Evolutionary conservation across 2,888 invertebrate genomes (phyloP), one percentile per base, ranked within the genome.

Genomic region (Encarsia formosa): DNA sequence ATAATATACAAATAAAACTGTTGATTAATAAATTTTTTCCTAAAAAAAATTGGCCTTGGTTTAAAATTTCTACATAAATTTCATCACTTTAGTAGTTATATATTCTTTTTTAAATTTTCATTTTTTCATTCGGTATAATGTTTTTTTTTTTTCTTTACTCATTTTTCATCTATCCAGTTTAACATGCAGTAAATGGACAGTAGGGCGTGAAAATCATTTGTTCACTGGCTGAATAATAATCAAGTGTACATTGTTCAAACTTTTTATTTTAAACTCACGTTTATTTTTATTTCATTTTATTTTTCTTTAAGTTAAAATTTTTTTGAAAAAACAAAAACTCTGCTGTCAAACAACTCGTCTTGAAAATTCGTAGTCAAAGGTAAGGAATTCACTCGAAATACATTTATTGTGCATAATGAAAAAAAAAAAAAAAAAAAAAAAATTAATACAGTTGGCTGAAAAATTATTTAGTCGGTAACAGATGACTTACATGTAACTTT

Each of bases 21-120:
- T 73, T 71, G 67, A 65, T 70, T 70, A 73, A 73, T 73, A 72
- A 73, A 73, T 68, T 71, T 70, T 71, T 70, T 53, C 66, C 66
- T 57, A 57, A 24, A 57, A 61, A 70, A 71, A 66, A 72, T 69
- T 71, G 68, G 68, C 65, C 63, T 68, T 67, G 66, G 65, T 50
- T 54, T 23, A 69, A 60, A 61, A 54, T 59, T 56, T 57, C 35
- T 51, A 43, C 47, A 46, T 18, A 32, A 35, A 19, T 43, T 50
- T 26, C 39, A 47, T 42, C 53, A n/a, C 15, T 49, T 46, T 41
- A 39, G 22, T 51, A 48, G 16, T 44, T 47, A 38, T 31, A 20
- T 26, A 35, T 39, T 51, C 41, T n/a, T 49, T 41, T 32, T 6
- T 40, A 16, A 3, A 18, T 15, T 34, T 8, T 18, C 18, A 15